Base-by-base conservation (phyloP, 2,113 vertebrate genomes). In the Phaethon lepturus region DNA sequence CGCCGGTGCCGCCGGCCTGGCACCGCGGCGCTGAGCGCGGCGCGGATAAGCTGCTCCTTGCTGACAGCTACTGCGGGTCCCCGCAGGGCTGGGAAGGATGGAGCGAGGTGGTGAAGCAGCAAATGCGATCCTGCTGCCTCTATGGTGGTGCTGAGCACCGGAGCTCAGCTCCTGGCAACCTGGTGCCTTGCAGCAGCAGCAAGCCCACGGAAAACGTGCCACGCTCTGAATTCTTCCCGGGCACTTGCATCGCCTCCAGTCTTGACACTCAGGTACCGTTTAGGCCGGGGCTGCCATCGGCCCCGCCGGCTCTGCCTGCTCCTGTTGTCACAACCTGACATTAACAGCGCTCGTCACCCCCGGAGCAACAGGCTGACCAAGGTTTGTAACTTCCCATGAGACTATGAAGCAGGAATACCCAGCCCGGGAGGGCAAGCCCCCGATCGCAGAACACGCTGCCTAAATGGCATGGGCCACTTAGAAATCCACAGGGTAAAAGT, bases 61-160 rank as follows among this genome's bases (percentile, higher is more conserved):
- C 52, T 78, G 45, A 44, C 38, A 24, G 11, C 28, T 80, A 5
- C 5, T 4, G 64, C 7, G 60, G 25, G 49, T 68, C 66, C 24
- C 53, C 31, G 35, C 3, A 10, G 75, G 50, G 35, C 38, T 28
- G 25, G 56, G 17, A 74, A 71, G 63, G 68, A 69, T 3, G 25
- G 55, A 64, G 26, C 0, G 0, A 73, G 45, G n/a, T 17, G 55
- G 31, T 9, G 59, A 83, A 78, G 20, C 22, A 78, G 68, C 55
- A 88, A 59, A 62, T 0, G 1, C 0, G 3, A 45, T 77, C 72
- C 63, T 88, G 16, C 42, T 58, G 77, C 26, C 53, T 29, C 35
- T 31, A 0, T 0, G 0, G 42, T 29, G 22, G 26, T 83, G 59
- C 49, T 86, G 55, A 82, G 53, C 24, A 55, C 42, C 0, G 3